Evolutionary conservation across 1,140 invertebrate genomes (phyloP), one percentile per base, ranked within the genome.

Genomic region (Eueides isabella): DNA sequence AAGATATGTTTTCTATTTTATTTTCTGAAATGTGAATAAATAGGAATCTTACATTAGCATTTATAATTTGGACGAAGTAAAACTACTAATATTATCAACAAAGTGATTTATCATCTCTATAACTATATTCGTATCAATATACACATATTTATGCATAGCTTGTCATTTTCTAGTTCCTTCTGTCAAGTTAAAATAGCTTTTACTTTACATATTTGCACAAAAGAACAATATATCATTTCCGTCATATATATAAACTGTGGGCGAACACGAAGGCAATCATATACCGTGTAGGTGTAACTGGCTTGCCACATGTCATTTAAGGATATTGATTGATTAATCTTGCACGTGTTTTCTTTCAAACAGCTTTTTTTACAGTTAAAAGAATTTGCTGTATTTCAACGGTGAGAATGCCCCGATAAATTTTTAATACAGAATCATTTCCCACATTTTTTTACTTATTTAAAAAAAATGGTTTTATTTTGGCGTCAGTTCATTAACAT

Each of bases 141-240:
- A n/a, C n/a, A n/a, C n/a, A n/a, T n/a, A 44, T 44, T 19, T 44
- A 44, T 44, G 16, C 7, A 44, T 1, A 44, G 5, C 1, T 44
- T 44, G n/a, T 6, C n/a, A 44, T n/a, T 55, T 26, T 55, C 48
- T 55, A 55, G 19, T 5, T 55, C 7, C 48, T 41, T 44, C 28
- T 67, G 5, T 67, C 38, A 11, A 12, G 28, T 63, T 63, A 63
- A 31, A 63, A 55, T 26, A 26, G 48, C 48, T 26, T 55, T 55
- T 55, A 19, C 48, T 55, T 48, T 55, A 55, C 23, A 11, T 26
- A 55, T 55, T 55, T 26, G 26, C 23, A 55, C 48, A 26, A 26
- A 30, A 65, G 67, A 68, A 67, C 33, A 67, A 79, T 75, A 73
- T 72, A 76, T 81, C 77, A 77, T 67, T 81, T 81, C 79, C 79